These are phyloP conservation scores for Pardosa pseudoannulata DNA, from an alignment of 2,888 invertebrate genomes.

Conservation along the genomic window DNA sequence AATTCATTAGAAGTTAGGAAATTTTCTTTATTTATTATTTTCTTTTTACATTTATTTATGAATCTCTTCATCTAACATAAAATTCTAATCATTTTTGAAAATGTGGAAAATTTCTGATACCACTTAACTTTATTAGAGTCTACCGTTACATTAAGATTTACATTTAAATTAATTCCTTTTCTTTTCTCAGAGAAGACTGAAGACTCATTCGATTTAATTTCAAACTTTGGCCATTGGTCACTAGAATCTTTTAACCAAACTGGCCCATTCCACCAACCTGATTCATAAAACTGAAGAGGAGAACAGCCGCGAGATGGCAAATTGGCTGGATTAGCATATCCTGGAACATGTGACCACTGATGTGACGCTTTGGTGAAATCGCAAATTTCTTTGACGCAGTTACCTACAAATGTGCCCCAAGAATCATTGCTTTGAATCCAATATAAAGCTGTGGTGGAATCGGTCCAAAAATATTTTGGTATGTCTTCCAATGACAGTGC, in stretches of 20 bases:
- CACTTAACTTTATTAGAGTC: too few species aligned
- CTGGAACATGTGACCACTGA: background rate
- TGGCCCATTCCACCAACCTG: too few species aligned
- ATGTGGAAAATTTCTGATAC: too few species aligned
- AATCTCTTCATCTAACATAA: background rate
- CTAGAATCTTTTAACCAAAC: too few species aligned
- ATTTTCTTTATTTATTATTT: background rate
- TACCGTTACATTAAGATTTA: too few species aligned
- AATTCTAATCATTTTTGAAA: background rate
- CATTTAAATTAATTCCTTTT: too few species aligned
- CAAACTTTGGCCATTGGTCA: too few species aligned
- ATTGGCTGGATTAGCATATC: background rate
- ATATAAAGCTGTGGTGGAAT: background rate
- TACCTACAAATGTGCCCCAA: background rate
- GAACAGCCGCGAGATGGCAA: background rate
- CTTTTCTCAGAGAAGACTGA: too few species aligned
- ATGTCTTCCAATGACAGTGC: background rate
- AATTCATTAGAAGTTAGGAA: background rate
- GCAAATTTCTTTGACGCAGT: background rate
- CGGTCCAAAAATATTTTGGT: background rate
- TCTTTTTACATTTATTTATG: slow-evolving; percentile 7
- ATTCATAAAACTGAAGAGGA: background rate
- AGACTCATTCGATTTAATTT: too few species aligned
- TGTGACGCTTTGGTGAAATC: too few species aligned
- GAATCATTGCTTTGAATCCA: background rate